A percentile compares a stretch with the other conserved stretches of the same genome.
These are phyloP conservation scores for Fragum sueziense DNA, from an alignment of 2,888 invertebrate genomes.

Conservation along the genomic window DNA sequence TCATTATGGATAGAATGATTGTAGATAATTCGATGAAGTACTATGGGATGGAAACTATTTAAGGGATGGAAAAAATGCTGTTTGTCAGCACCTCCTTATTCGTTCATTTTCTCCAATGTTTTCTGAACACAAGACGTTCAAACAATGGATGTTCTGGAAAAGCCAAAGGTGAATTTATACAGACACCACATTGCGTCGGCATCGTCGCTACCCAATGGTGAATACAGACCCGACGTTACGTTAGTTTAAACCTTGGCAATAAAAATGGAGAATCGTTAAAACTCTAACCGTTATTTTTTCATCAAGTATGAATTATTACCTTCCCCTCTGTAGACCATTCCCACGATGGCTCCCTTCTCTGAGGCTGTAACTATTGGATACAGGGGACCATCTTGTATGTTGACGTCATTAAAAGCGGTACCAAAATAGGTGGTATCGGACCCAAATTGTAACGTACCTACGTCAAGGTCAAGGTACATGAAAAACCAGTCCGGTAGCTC, in stretches of 20 bases:
- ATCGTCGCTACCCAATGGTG: not conserved
- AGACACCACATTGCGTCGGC: not conserved
- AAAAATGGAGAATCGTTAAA: not conserved
- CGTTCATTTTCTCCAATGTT: not conserved
- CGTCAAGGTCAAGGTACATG: constrained; percentile 72
- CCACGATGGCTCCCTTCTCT: constrained; percentile 64
- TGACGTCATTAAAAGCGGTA: constrained; percentile 61
- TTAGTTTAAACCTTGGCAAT: not conserved
- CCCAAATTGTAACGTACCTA: constrained; percentile 66
- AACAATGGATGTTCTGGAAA: no score
- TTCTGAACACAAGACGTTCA: no score
- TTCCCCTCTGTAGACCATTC: constrained; percentile 71
- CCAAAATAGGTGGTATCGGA: constrained; percentile 68
- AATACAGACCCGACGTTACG: not conserved
- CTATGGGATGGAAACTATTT: not conserved
- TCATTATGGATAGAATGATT: no score
- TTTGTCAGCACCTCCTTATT: not conserved
- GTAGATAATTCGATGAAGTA: no score
- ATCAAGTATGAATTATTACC: constrained; percentile 47
- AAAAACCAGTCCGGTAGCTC: constrained; percentile 71
- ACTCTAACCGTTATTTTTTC: not conserved
- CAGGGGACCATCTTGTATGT: constrained; percentile 50
- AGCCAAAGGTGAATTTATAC: not conserved
- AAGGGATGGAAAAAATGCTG: no score
- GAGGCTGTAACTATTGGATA: constrained; percentile 68